Evolutionary conservation across 2,797 vertebrate species (phyloP).

Genomic region (Squalus acanthias): DNA sequence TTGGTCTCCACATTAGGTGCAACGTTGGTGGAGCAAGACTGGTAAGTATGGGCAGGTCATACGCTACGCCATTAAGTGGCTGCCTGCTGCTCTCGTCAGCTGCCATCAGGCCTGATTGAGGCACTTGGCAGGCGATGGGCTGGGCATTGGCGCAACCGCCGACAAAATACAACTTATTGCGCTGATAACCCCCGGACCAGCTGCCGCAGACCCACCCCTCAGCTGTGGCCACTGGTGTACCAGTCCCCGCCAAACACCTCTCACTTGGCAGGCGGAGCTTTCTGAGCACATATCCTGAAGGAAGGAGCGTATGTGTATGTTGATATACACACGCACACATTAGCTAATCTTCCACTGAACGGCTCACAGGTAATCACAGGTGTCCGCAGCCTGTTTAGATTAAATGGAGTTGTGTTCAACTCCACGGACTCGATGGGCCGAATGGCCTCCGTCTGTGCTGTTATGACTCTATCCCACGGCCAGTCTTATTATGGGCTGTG

Average conservation of each 20-base stretch:
- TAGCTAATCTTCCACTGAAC: neutral
- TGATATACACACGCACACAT: neutral
- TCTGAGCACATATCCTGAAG: neutral
- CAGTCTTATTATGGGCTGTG: too few species aligned
- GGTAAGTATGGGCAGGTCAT: too few species aligned
- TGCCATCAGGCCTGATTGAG: too few species aligned
- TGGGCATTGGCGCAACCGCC: too few species aligned
- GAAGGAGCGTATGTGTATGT: neutral
- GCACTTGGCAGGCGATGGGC: too few species aligned
- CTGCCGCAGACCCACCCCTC: neutral
- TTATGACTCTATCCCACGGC: too few species aligned
- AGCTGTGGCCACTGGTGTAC: neutral
- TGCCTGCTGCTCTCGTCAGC: too few species aligned
- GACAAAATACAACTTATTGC: neutral
- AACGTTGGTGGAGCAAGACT: too few species aligned
- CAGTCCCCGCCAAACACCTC: neutral
- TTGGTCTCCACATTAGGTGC: too few species aligned
- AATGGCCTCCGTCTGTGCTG: too few species aligned
- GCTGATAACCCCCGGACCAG: neutral
- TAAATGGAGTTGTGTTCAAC: neutral
- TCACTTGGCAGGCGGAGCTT: neutral
- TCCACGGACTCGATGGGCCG: too few species aligned
- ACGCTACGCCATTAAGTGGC: neutral
- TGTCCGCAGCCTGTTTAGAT: neutral
- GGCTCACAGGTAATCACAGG: neutral